phyloP scores from a whole-genome alignment of 2,797 vertebrate species.

The Protosalanx chinensis region DNA sequence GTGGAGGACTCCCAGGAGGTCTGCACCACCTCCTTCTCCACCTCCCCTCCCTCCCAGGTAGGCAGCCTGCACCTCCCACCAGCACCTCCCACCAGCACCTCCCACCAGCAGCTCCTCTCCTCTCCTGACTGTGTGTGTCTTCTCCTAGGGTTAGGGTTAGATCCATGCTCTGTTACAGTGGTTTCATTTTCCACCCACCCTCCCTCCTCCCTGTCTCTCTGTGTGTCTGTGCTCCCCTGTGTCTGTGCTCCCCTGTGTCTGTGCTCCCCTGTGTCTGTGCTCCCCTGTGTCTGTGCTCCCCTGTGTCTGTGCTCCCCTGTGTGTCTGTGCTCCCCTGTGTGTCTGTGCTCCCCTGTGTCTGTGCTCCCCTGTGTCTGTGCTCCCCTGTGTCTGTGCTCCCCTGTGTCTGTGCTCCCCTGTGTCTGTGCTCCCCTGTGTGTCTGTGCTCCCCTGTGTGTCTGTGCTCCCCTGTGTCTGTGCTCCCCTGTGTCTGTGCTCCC shows the following conservation, averaged over 20 bases:
- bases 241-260: slow-evolving; percentile 26
- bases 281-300: background rate
- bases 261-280: slow-evolving; percentile 36
- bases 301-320: slow-evolving; percentile 28
- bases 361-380: too few species aligned
- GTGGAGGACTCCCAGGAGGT: slow-evolving; percentile 98
- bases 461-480: too few species aligned
- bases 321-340: slow-evolving; percentile 73
- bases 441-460: too few species aligned
- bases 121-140: slow-evolving; percentile 22
- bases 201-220: slow-evolving; percentile 54
- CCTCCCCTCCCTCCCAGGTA: slow-evolving; percentile 97
- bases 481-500: too few species aligned
- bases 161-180: slow-evolving; percentile 54
- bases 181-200: slow-evolving; percentile 61
- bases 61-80: background rate
- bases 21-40: slow-evolving; percentile 97
- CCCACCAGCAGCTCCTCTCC: background rate
- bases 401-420: too few species aligned
- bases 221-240: slow-evolving; percentile 46
- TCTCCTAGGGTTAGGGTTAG: slow-evolving; percentile 1
- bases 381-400: too few species aligned
- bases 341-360: slow-evolving; percentile 35
- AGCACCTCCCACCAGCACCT: background rate
- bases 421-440: too few species aligned